Base-by-base conservation (phyloP, 1,140 invertebrate species). In the Thaumetopoea pityocampa region DNA sequence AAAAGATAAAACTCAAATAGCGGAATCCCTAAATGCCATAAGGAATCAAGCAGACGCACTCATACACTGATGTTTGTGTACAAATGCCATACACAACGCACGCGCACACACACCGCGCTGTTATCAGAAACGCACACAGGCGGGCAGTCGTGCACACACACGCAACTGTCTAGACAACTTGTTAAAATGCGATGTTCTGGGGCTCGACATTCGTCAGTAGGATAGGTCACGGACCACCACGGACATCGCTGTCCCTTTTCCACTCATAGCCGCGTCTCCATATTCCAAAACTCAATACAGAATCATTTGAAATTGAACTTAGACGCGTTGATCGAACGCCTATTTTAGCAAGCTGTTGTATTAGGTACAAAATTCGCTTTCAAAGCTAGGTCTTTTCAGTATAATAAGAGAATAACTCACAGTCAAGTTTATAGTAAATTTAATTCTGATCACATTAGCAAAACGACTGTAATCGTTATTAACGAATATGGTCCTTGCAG, bases 131-230 rank as follows among this genome's bases (percentile, higher is more conserved):
- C 32, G 9, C 32, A 10, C 43, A 47, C 54, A 62, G 55, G 14
- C 48, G 57, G 55, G 49, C 52, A 20, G 3, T 9, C 44, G 12
- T 55, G 52, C 77, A 76, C 72, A 78, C 74, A 57, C 6, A 14
- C 44, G 48, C 62, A 38, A 22, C 20, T 62, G 79, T 83, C 79
- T 83, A 80, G 79, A 80, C 78, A 54, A 61, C 62, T 82, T 76
- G 72, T 79, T 79, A 76, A 76, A 76, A 72, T 68, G 69, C 72
- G 62, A 60, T 74, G 72, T 83, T 79, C 76, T 74, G 74, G 72
- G 70, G 68, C 73, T 76, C 79, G 74, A 76, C 76, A 73, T 83
- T 83, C 79, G 70, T 78, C 65, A 79, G 76, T 83, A 79, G 79
- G 79, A 80, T 83, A 83, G 79, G 79, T 83, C 79, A 81, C 79